Percentiles rank a stretch among this genome's conserved stretches.
Conservation (phyloP, 2,888 invertebrate species). For the Horisme vitalbata region DNA sequence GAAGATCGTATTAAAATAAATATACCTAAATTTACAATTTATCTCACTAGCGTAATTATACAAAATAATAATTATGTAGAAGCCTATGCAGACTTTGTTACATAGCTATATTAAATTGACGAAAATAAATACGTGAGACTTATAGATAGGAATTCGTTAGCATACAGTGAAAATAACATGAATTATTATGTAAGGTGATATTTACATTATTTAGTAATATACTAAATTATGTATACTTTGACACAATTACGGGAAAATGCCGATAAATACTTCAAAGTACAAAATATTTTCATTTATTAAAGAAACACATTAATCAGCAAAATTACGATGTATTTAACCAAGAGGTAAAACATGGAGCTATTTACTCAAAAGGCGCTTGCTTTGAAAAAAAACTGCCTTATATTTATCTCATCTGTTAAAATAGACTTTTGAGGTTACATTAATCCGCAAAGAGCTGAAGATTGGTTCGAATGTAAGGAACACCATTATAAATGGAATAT, state of each 20-base stretch:
- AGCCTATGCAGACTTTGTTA: constrained; percentile 66
- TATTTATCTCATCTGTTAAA: no score
- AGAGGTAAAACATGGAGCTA: no score
- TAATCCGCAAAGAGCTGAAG: no score
- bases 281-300: not conserved
- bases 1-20: constrained; percentile 50
- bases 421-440: no score
- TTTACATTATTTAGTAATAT: constrained; percentile 81
- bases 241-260: constrained; percentile 63
- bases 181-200: constrained; percentile 64
- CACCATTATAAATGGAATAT: no score
- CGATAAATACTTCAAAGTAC: constrained; percentile 36
- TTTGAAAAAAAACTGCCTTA: no score
- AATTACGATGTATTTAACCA: no score
- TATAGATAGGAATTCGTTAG: constrained; percentile 59
- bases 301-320: not conserved
- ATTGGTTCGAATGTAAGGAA: no score
- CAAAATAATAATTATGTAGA: constrained; percentile 27
- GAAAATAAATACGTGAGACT: constrained; percentile 64
- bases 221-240: constrained; percentile 77
- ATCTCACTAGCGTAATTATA: constrained; percentile 29
- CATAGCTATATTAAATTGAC: constrained; percentile 63
- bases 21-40: constrained; percentile 36
- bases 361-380: no score
- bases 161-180: constrained; percentile 63